A percentile compares a stretch with the other conserved stretches of the same genome.
Conservation (phyloP, 2,113 vertebrate species). For the Percopsis transmontana region DNA sequence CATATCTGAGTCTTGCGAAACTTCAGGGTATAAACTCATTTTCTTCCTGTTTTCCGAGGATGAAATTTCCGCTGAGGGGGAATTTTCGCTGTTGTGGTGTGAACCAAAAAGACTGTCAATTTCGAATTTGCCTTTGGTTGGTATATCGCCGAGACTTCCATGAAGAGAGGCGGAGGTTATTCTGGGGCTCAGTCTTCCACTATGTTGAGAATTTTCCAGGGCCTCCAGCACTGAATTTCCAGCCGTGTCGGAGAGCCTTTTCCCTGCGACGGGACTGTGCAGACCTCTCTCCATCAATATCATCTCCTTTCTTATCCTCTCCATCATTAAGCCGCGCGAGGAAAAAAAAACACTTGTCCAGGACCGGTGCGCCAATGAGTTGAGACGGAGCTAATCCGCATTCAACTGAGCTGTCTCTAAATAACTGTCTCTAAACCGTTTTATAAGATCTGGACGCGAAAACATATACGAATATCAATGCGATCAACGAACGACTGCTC, state of each 20-base stretch:
- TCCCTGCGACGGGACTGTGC: conserved; percentile 94
- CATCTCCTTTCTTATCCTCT: conserved; percentile 99
- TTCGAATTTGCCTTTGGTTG: conserved; percentile 96
- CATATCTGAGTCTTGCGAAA: conserved; percentile 94
- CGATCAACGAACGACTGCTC: conserved; percentile 94
- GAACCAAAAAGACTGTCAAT: conserved; percentile 96
- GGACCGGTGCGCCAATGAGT: conserved; percentile 87
- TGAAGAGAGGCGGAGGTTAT: conserved; percentile 93
- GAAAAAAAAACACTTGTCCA: conserved; percentile 83
- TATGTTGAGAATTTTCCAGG: conserved; percentile 98
- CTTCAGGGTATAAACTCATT: conserved; percentile 91
- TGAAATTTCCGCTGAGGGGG: conserved; percentile 87
- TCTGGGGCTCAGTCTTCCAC: conserved; percentile 94
- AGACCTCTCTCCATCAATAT: conserved; percentile 99
- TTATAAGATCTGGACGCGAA: conserved; percentile 84
- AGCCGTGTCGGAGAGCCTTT: conserved; percentile 92
- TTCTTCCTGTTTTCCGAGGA: conserved; percentile 94
- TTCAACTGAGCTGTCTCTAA: conserved; percentile 90
- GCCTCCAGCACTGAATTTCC: conserved; percentile 96
- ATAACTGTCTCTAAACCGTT: conserved; percentile 90
- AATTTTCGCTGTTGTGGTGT: conserved; percentile 86
- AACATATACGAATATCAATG: conserved; percentile 89
- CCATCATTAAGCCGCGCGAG: conserved; percentile 92
- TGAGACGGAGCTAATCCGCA: conserved; percentile 92
- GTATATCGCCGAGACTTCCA: conserved; percentile 89